These are phyloP conservation scores for Drosophila serrata DNA, from an alignment of 1,140 invertebrate genomes.

Conservation along the genomic window DNA sequence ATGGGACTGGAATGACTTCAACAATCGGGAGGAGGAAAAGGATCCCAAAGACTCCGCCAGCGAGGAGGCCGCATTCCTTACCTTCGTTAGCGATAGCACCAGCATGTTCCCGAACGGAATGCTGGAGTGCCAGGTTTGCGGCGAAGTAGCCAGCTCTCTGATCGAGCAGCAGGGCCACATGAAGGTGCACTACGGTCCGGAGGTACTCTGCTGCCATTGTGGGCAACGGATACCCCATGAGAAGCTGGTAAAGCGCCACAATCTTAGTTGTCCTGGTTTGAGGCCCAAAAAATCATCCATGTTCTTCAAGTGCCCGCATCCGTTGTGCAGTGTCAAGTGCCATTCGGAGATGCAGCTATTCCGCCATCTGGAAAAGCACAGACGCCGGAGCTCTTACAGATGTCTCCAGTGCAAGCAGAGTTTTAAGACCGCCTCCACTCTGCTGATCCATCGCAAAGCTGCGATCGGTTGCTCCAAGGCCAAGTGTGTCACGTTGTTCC, in stretches of 20 bases:
- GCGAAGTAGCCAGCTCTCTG: slow-evolving; percentile 46
- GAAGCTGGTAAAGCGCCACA: slow-evolving; percentile 31
- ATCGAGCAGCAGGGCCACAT: slow-evolving; percentile 55
- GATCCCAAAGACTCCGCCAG: background rate
- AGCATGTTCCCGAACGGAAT: slow-evolving; percentile 59
- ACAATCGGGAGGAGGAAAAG: background rate
- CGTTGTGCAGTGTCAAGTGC: slow-evolving; percentile 35
- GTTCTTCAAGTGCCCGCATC: slow-evolving; percentile 58
- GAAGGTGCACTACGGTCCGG: slow-evolving; percentile 47
- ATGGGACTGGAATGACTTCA: slow-evolving; percentile 9
- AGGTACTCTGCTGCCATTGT: slow-evolving; percentile 48
- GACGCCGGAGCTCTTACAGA: slow-evolving; percentile 8
- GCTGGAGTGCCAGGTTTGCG: slow-evolving; percentile 62
- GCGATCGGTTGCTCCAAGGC: slow-evolving; percentile 7
- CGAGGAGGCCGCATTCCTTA: slow-evolving; percentile 20
- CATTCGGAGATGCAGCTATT: slow-evolving; percentile 38
- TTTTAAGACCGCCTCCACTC: slow-evolving; percentile 28
- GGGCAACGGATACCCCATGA: slow-evolving; percentile 39
- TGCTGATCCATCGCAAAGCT: slow-evolving; percentile 41
- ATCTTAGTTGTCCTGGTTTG: slow-evolving; percentile 23
- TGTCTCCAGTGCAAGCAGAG: slow-evolving; percentile 40
- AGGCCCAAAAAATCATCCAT: background rate
- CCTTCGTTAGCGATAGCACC: slow-evolving; percentile 50
- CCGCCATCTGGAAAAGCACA: slow-evolving; percentile 43
- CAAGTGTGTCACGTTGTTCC: slow-evolving; percentile 14